Evolutionary conservation across 2,113 vertebrate species (phyloP).

Genomic region (Anguilla rostrata): DNA sequence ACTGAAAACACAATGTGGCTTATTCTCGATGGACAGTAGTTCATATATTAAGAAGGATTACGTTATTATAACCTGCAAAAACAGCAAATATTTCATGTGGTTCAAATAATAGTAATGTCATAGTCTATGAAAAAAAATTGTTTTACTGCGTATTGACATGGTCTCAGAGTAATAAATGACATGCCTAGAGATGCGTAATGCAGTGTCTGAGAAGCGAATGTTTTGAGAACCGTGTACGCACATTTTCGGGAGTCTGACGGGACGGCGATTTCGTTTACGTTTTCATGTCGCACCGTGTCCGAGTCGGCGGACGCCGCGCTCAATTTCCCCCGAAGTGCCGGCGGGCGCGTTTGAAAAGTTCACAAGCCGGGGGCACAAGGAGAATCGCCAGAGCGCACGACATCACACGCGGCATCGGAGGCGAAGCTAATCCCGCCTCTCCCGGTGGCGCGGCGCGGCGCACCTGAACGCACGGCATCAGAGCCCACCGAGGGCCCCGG

Average conservation of each 20-base stretch:
- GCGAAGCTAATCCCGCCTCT: slow-evolving; percentile 53
- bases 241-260: background rate
- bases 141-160: too few species aligned
- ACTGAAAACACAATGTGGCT: too few species aligned
- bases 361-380: background rate
- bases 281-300: background rate
- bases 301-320: background rate
- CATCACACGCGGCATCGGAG: slow-evolving; percentile 43
- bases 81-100: background rate
- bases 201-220: background rate
- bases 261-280: background rate
- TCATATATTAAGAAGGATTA: too few species aligned
- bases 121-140: background rate
- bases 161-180: too few species aligned
- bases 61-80: background rate
- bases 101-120: background rate
- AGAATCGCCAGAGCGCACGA: slow-evolving; percentile 40
- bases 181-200: too few species aligned
- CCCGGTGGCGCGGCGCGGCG: slow-evolving; percentile 24
- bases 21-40: too few species aligned
- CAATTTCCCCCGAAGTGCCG: background rate
- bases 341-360: background rate
- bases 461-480: slow-evolving; percentile 53
- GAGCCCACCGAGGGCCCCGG: slow-evolving; percentile 26
- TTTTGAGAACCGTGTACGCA: background rate